A percentile compares a stretch with the other conserved stretches of the same genome.
phyloP scores from a whole-genome alignment of 2,888 invertebrate genomes.

The Rhimphoctona megacephalus region DNA sequence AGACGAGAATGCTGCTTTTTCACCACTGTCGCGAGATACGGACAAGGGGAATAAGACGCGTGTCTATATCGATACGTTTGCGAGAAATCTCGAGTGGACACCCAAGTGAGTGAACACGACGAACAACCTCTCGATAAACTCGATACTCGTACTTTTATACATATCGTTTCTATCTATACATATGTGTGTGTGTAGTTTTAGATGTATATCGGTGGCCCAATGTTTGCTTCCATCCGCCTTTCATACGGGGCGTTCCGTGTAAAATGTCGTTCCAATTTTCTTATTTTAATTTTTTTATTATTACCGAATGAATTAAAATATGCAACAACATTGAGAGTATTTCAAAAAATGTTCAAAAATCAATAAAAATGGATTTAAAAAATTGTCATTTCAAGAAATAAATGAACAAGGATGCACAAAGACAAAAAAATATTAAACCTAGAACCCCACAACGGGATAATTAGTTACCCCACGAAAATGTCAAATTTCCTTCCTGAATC shows the following conservation, averaged over 20 bases:
- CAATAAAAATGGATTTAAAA: no score
- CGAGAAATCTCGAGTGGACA: conserved; percentile 59
- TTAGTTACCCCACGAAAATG: no score
- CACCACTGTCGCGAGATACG: conserved; percentile 24
- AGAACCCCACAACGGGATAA: no score
- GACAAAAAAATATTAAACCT: no score
- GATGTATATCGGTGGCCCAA: conserved; percentile 30
- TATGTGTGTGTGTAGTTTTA: conserved; percentile 32
- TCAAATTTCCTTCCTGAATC: no score
- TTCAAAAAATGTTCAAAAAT: no score
- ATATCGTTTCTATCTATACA: conserved; percentile 21
- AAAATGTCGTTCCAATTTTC: background rate
- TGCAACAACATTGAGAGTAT: no score
- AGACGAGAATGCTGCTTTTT: conserved; percentile 36
- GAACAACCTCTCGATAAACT: conserved; percentile 60
- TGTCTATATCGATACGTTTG: conserved; percentile 4
- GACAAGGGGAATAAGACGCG: conserved; percentile 42
- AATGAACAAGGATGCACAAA: no score
- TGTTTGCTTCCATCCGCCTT: conserved; percentile 12
- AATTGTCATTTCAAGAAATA: no score
- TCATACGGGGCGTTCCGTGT: conserved; percentile 3
- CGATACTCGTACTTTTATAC: conserved; percentile 44
- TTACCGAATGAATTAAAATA: no score
- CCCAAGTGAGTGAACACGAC: conserved; percentile 56
- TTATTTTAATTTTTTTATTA: background rate